These are phyloP conservation scores for Parasteatoda lunata DNA, from an alignment of 2,888 invertebrate species.

Conservation along the genomic window DNA sequence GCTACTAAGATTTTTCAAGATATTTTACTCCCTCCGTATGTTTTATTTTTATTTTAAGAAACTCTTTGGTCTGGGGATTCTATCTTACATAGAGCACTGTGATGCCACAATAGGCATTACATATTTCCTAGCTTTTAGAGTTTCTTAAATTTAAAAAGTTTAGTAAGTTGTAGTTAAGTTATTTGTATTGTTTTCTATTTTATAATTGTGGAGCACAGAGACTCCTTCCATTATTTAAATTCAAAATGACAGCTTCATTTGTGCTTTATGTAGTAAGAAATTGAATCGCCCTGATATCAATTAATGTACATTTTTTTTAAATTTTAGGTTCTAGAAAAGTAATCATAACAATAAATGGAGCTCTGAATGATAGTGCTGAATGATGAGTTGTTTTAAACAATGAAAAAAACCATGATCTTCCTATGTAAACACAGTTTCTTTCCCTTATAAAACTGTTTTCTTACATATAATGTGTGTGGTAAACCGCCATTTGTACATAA, in stretches of 20 bases:
- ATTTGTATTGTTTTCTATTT: not conserved
- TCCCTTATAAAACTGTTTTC: too few relatives aligned
- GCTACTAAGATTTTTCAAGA: too few relatives aligned
- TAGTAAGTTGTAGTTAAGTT: not conserved
- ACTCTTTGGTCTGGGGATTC: too few relatives aligned
- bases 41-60: too few relatives aligned
- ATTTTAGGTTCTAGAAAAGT: conserved; percentile 68
- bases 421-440: not conserved
- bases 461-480: too few relatives aligned
- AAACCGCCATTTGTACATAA: too few relatives aligned
- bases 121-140: too few relatives aligned
- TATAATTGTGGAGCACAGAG: not conserved
- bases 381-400: not conserved
- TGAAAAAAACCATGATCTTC: not conserved
- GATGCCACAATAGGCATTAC: too few relatives aligned
- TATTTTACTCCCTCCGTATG: too few relatives aligned
- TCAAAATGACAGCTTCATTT: not conserved
- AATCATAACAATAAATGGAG: conserved; percentile 70
- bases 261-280: not conserved
- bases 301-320: not conserved
- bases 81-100: too few relatives aligned
- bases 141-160: too few relatives aligned
- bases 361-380: conserved; percentile 31
- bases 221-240: not conserved
- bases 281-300: not conserved